Evolutionary conservation across 2,113 vertebrate species (phyloP), one percentile per base, ranked within the genome.

Genomic region (Fulica atra): DNA sequence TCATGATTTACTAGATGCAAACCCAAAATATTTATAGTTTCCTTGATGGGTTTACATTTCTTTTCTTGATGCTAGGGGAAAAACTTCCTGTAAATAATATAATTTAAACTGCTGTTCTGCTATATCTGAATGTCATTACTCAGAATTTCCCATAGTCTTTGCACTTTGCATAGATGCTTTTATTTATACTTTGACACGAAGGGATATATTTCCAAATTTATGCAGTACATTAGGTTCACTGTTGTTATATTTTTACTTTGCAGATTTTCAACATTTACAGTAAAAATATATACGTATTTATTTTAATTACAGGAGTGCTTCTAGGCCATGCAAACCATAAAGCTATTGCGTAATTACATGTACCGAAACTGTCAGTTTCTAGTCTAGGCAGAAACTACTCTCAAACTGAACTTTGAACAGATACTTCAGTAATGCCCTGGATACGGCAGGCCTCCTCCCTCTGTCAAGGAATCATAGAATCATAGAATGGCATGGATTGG

Each of bases 11-110:
- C 78, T 93, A 77, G 40, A 86, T 81, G 35, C 38, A 93, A 89
- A 81, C 26, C 7, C 35, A 35, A 96, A 95, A 81, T 95, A 97
- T 96, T 96, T 96, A 94, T 95, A 51, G 71, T 60, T 89, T 88
- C 33, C 35, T 88, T 91, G 71, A 81, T 89, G 42, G 53, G 50
- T 85, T 96, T 92, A 71, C 33, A 33, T 91, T 92, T 86, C 16
- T 69, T 92, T 91, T 91, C 88, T 81, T 84, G 54, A 85, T 92
- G 84, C 19, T 56, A 86, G 57, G 25, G 61, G 48, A 82, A 96
- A 92, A 81, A 64, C 54, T 85, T 87, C 65, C 89, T 91, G 72
- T 92, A 95, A 97, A 92, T 95, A 95, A 95, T 80, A 81, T 71
- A 78, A 92, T 92, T 97, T 93, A 96, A 84, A 81, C 35, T 65